A percentile compares a stretch with the other conserved stretches of the same genome.
phyloP scores from a whole-genome alignment of 2,888 invertebrate species.

The Yponomeuta plumbellus region DNA sequence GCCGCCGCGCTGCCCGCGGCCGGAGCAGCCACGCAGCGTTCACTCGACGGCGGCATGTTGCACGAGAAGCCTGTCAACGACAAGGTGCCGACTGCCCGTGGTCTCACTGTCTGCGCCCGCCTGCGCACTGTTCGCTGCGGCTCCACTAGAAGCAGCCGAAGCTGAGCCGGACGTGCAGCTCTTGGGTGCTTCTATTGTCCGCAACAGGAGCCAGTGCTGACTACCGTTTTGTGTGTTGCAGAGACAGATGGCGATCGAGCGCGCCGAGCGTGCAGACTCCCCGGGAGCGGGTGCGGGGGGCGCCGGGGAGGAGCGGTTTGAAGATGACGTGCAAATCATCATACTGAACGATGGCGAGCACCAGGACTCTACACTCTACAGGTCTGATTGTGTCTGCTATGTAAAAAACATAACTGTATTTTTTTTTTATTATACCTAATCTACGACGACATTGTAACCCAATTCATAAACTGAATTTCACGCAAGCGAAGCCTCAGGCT shows the following conservation, averaged over 20 bases:
- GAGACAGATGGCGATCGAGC: slow-evolving; percentile 62
- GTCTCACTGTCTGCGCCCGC: neutral
- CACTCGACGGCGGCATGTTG: slow-evolving; percentile 40
- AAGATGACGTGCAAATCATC: slow-evolving; percentile 75
- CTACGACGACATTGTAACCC: no score
- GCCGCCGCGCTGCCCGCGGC: slow-evolving; percentile 20
- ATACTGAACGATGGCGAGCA: slow-evolving; percentile 86
- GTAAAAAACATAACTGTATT: neutral
- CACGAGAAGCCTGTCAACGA: slow-evolving; percentile 49
- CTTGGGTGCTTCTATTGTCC: no score
- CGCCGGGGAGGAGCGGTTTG: slow-evolving; percentile 19
- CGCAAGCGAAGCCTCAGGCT: no score
- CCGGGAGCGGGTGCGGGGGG: slow-evolving; percentile 19
- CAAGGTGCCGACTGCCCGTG: slow-evolving; percentile 36
- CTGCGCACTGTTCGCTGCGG: neutral
- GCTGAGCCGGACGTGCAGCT: neutral
- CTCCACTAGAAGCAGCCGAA: neutral
- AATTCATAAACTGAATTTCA: no score
- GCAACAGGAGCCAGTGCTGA: no score
- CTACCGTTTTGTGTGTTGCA: slow-evolving; percentile 27
- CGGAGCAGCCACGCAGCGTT: slow-evolving; percentile 26
- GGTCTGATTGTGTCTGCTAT: slow-evolving; percentile 32
- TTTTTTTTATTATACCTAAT: neutral
- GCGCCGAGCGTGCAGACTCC: slow-evolving; percentile 19
- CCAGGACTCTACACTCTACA: slow-evolving; percentile 83